A percentile compares a stretch with the other conserved stretches of the same genome.
Evolutionary conservation across 2,888 invertebrate species (phyloP).

Genomic region (Ochropleura plecta): DNA sequence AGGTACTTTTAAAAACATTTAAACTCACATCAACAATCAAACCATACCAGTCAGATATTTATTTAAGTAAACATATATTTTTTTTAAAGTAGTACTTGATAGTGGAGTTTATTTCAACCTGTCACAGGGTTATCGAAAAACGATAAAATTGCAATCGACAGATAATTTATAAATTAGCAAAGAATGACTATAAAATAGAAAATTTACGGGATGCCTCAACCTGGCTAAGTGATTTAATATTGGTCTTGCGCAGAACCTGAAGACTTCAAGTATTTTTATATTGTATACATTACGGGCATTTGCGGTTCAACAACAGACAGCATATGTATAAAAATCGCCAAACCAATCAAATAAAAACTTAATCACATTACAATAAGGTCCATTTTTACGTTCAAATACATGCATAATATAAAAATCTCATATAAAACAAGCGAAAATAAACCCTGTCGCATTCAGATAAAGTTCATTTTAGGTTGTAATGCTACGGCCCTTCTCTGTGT

Average conservation of each 20-base stretch:
- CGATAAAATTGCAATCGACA: slow-evolving; percentile 10
- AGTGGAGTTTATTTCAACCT: not conserved
- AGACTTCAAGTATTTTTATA: slow-evolving; percentile 44
- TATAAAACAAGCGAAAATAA: not conserved
- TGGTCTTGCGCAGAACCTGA: slow-evolving; percentile 16
- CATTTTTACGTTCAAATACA: slow-evolving; percentile 6
- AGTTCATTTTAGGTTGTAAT: not conserved
- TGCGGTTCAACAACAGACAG: slow-evolving; percentile 56
- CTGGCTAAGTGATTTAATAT: not conserved
- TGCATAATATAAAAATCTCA: slow-evolving; percentile 16
- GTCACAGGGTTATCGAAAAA: not conserved
- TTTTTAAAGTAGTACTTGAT: not conserved
- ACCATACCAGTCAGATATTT: too few species aligned
- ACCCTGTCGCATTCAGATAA: fast-evolving
- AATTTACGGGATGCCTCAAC: not conserved
- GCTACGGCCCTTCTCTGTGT: not conserved
- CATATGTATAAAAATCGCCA: slow-evolving; percentile 41
- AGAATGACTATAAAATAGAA: slow-evolving; percentile 8
- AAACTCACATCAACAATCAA: too few species aligned
- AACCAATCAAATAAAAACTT: not conserved
- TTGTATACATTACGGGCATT: slow-evolving; percentile 28
- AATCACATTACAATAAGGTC: not conserved
- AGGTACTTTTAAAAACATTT: too few species aligned
- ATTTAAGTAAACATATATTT: too few species aligned
- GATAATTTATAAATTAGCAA: not conserved